Evolutionary conservation across 2,888 invertebrate genomes (phyloP).

Genomic region (Suillia variegata): DNA sequence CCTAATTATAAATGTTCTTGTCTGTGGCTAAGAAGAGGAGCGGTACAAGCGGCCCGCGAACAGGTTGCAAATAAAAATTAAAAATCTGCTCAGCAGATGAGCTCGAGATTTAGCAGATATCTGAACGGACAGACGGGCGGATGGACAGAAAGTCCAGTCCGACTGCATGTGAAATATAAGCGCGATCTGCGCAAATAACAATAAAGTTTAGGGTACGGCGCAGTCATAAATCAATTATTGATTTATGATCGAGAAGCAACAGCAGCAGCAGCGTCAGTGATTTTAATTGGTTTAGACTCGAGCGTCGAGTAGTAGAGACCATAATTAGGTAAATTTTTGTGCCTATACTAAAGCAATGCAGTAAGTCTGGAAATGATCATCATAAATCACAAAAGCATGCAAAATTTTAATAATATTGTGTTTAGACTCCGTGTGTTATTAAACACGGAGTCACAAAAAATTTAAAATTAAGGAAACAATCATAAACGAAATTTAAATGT

Average conservation of each 20-base stretch:
- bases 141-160: background rate
- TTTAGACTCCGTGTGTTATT: too few relatives aligned
- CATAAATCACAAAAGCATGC: background rate
- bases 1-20: conserved; percentile 57
- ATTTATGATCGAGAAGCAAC: conserved; percentile 42
- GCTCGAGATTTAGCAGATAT: background rate
- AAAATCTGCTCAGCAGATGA: background rate
- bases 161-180: background rate
- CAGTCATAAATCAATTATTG: conserved; percentile 39
- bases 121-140: background rate
- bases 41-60: too few relatives aligned
- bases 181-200: background rate
- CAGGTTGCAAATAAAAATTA: background rate
- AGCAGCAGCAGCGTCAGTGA: conserved; percentile 25
- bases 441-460: too few relatives aligned
- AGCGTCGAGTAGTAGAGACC: conserved; percentile 39
- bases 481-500: too few relatives aligned
- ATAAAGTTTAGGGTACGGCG: background rate
- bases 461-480: too few relatives aligned
- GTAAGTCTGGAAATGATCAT: too few relatives aligned
- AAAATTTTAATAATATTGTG: too few relatives aligned
- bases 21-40: too few relatives aligned
- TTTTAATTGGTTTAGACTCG: conserved; percentile 44
- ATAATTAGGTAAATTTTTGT: conserved; percentile 37
- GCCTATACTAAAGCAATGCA: background rate